phyloP scores from a whole-genome alignment of 2,888 invertebrate genomes.

The Platycheirus rosarum region DNA sequence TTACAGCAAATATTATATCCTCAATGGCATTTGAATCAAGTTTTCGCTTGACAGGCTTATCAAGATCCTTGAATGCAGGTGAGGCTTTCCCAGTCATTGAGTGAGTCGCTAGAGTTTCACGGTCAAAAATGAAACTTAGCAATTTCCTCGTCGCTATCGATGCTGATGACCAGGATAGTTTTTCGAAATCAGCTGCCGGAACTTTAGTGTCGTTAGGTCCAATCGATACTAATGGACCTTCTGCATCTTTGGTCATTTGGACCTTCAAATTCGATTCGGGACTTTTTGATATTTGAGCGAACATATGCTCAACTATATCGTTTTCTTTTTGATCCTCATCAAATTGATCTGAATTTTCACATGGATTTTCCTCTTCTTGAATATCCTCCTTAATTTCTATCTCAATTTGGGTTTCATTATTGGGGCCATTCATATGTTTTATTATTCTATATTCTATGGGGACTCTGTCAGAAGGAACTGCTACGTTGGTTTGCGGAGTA shows the following conservation, averaged over 20 bases:
- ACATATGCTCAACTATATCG: neutral
- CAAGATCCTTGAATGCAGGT: conserved; percentile 81
- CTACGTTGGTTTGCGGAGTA: neutral
- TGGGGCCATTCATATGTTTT: conserved; percentile 70
- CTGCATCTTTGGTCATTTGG: neutral
- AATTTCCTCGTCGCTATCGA: conserved; percentile 84
- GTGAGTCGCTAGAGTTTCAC: conserved; percentile 85
- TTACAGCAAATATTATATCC: conserved; percentile 84
- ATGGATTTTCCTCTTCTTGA: conserved; percentile 75
- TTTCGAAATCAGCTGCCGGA: conserved; percentile 82
- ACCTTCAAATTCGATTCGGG: neutral
- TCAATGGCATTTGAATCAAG: conserved; percentile 84
- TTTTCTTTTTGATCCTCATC: conserved; percentile 11
- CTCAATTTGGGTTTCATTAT: conserved; percentile 77
- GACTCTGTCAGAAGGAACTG: neutral
- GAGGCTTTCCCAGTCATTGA: conserved; percentile 85
- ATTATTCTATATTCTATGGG: conserved; percentile 78
- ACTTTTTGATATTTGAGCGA: neutral
- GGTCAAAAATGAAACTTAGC: conserved; percentile 84
- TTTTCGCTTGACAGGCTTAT: conserved; percentile 78
- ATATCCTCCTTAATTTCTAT: conserved; percentile 78
- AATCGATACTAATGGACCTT: conserved; percentile 77
- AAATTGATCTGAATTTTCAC: conserved; percentile 75
- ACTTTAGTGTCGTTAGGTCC: conserved; percentile 82
- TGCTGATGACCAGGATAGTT: conserved; percentile 84